These are phyloP conservation scores for Laticauda laticaudata DNA, from an alignment of 2,113 vertebrate genomes.

Conservation along the genomic window DNA sequence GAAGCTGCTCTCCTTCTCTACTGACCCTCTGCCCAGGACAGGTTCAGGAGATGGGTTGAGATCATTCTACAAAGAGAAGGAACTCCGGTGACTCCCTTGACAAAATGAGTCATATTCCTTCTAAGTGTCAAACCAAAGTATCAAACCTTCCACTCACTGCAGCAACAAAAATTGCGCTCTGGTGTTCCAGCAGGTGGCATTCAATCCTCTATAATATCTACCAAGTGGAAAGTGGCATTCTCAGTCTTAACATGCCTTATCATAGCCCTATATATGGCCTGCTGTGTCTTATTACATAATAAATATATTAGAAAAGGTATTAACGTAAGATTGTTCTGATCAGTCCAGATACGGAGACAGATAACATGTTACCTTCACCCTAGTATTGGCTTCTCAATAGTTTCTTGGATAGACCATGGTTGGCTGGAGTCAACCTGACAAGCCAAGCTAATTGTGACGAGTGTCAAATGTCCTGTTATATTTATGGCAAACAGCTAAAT, in stretches of 20 bases:
- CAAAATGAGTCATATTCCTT: not conserved
- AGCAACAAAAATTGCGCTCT: not conserved
- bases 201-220: not conserved
- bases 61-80: not conserved
- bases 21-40: not conserved
- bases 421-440: not conserved
- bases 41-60: not conserved
- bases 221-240: not conserved
- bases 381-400: not conserved
- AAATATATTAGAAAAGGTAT: not conserved
- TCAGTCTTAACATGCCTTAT: not conserved
- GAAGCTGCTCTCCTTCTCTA: not conserved
- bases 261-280: not conserved
- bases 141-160: not conserved
- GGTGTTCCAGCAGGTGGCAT: not conserved
- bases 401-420: not conserved
- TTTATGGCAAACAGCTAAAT: not conserved
- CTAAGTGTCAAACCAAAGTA: not conserved
- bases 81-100: not conserved
- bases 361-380: not conserved
- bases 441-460: not conserved
- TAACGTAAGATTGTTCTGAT: not conserved
- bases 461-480: not conserved
- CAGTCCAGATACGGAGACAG: not conserved
- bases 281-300: not conserved